Percentiles rank a stretch among this genome's conserved stretches.
Conservation (phyloP, 2,888 invertebrate species). For the Melipona beecheii region DNA sequence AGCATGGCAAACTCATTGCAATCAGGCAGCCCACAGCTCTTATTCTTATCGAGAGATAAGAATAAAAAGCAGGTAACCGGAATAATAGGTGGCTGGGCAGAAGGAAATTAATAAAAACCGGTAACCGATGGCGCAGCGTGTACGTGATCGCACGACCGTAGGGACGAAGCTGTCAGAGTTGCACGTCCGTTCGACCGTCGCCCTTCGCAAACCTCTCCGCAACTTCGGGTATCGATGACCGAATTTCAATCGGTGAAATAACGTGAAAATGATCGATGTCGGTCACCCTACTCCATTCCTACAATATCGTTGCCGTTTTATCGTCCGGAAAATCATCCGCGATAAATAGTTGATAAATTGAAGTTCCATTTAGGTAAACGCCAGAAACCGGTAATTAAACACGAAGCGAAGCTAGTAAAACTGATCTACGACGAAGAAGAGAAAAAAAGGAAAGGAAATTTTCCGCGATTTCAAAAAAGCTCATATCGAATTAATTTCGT, state of each 20-base stretch:
- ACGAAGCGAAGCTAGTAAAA: too few relatives aligned
- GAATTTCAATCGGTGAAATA: slow-evolving; percentile 51
- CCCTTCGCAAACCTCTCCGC: slow-evolving; percentile 45
- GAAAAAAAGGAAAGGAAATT: too few relatives aligned
- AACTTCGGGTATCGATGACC: slow-evolving; percentile 51
- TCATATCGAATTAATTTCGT: too few relatives aligned
- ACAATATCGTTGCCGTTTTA: neutral
- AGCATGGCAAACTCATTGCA: too few relatives aligned
- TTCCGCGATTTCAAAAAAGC: too few relatives aligned
- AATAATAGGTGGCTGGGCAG: slow-evolving; percentile 22
- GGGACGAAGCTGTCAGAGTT: slow-evolving; percentile 72
- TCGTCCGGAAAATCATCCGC: neutral
- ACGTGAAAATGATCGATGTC: slow-evolving; percentile 44
- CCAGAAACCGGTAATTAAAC: too few relatives aligned
- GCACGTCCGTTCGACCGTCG: slow-evolving; percentile 67
- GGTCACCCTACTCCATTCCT: neutral
- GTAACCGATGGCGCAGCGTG: slow-evolving; percentile 18
- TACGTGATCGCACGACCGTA: slow-evolving; percentile 52
- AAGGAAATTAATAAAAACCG: slow-evolving; percentile 38
- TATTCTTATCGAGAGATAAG: slow-evolving; percentile 1
- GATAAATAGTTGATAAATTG: neutral
- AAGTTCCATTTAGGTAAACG: neutral
- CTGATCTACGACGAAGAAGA: too few relatives aligned
- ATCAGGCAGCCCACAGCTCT: neutral
- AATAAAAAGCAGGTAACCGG: slow-evolving; percentile 25